Base-by-base conservation (phyloP, 2,888 invertebrate species). In the Heliconius erato region DNA sequence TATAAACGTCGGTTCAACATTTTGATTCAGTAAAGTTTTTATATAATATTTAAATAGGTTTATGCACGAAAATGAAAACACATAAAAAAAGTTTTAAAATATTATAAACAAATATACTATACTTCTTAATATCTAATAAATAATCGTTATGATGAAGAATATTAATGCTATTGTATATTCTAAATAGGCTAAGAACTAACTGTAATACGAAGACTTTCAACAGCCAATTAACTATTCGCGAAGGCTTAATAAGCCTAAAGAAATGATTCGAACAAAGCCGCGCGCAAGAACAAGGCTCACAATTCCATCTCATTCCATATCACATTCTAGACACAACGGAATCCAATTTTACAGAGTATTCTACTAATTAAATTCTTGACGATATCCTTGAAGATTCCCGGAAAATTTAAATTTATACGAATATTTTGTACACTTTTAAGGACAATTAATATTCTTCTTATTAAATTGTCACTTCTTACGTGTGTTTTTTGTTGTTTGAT, bases 341-440 rank as follows among this genome's bases (percentile, higher is more conserved):
- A 78, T 78, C 49, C 78, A 78, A 68, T 78, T 65, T 78, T 44
- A 65, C 78, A 44, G 78, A 76, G 49, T 40, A 78, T 40, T 78
- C 68, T 78, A 44, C 67, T 78, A 78, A 78, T 78, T 78, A 78
- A 78, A 78, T 78, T 78, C 78, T 78, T 78, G 78, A 28, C 78
- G 35, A 63, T 76, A 63, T 59, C 35, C 7, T 40, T 59, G 35
- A n/a, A 76, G 35, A 44, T 63, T 76, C 35, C 14, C 11, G 63
- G 35, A 35, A 76, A 76, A 63, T 76, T 76, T 76, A 63, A 63
- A 76, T 63, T 76, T 63, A 16, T 59, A 76, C 12, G 59, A 40
- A 19, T 76, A 76, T 63, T 63, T 76, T 19, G 11, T 63, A 63
- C 63, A 63, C 12, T 12, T 63, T 63, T 63, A 63, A 63, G 0